Base-by-base conservation (phyloP, 1,140 invertebrate genomes). In the Arctopsyche grandis region DNA sequence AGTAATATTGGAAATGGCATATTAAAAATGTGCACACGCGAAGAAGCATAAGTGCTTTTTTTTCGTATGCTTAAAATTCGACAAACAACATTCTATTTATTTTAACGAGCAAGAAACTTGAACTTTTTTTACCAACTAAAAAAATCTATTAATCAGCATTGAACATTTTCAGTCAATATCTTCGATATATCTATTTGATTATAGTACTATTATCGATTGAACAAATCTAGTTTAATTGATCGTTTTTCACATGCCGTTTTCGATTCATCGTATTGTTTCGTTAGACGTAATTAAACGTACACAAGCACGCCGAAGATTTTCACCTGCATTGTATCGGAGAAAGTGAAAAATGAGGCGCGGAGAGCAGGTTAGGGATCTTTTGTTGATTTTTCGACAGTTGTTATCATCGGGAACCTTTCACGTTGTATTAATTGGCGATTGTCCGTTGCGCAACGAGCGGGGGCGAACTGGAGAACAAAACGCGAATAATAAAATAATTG, bases 311-410 rank as follows among this genome's bases (percentile, higher is more conserved):
- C 56, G 9, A 60, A 60, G 56, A 60, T 60, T 60, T 60, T 60
- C 56, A 60, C 56, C 16, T 21, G 56, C 56, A 60, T 60, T 60
- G 56, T 60, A 60, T 60, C 56, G 16, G 56, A 60, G 56, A 60
- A 60, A 60, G 56, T 60, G 56, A 60, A 60, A 60, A 60, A 60
- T 60, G 56, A 60, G 21, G 16, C 19, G 56, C 19, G 16, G 1
- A 60, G 16, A 19, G 56, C 9, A 21, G 56, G 56, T 60, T 16
- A 16, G 56, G 21, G 56, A 60, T 16, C 9, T 21, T 60, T 60
- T 60, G 56, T 60, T 60, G 56, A 60, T 21, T 66, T 66, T 66
- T 66, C 63, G 63, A 66, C 63, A 22, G 24, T 66, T 22, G 24
- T 66, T 66, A 66, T 52, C 48, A 52, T 14, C 5, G 5, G 12